Evolutionary conservation across 2,797 vertebrate genomes (phyloP).

Genomic region (Phoxinus dragarum): DNA sequence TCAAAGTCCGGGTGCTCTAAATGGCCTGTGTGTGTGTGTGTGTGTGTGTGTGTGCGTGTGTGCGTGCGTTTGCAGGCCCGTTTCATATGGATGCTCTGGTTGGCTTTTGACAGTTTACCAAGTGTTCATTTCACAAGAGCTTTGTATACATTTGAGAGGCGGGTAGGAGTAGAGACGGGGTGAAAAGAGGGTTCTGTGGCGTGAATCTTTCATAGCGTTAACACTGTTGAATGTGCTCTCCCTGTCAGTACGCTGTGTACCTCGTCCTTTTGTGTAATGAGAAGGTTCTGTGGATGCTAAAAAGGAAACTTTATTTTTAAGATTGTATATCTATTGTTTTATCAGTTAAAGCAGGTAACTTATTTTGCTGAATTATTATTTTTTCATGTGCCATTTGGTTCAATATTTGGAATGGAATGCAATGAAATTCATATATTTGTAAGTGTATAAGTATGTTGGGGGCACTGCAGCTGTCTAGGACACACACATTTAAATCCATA

Average conservation of each 20-base stretch:
- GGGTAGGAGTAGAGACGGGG: neutral
- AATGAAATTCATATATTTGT: neutral
- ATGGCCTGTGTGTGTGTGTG: neutral
- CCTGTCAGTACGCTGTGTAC: neutral
- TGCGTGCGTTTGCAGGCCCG: neutral
- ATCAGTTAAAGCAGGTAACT: neutral
- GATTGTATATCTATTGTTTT: neutral
- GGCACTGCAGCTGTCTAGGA: neutral
- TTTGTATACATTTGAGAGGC: slow-evolving; percentile 35
- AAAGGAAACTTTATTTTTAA: no score
- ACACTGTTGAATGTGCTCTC: neutral
- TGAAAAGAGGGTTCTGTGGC: slow-evolving; percentile 17
- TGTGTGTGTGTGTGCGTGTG: neutral
- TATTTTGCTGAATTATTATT: neutral
- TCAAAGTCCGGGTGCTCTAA: neutral
- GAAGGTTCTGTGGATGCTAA: no score
- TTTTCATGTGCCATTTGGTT: neutral
- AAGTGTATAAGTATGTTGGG: neutral
- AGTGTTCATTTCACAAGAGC: neutral
- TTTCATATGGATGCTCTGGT: neutral
- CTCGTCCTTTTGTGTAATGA: neutral
- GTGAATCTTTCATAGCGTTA: slow-evolving; percentile 30
- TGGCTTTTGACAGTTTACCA: slow-evolving; percentile 1
- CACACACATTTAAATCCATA: neutral
- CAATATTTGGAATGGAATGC: neutral